These are phyloP conservation scores for Hydrolagus colliei DNA, from an alignment of 2,797 vertebrate genomes.

Conservation along the genomic window DNA sequence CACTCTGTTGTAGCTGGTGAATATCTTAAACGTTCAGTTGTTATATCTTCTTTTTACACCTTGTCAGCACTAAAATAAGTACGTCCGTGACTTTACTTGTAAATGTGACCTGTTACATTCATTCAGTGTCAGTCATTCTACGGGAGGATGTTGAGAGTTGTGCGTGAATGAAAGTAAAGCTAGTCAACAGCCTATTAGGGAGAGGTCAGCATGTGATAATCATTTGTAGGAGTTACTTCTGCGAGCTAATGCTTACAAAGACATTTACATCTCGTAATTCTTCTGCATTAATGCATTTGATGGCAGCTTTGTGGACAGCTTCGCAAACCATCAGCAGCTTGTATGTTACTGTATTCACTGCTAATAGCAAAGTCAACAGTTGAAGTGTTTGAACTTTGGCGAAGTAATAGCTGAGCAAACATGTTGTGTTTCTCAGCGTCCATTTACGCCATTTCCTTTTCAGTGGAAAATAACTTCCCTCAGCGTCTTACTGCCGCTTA, in stretches of 20 bases:
- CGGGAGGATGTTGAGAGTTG: too few species aligned
- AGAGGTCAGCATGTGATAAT: not conserved
- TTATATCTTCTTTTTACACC: too few species aligned
- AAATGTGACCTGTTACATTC: too few species aligned
- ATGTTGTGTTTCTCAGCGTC: constrained; percentile 18
- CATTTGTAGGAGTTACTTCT: not conserved
- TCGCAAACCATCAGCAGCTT: not conserved
- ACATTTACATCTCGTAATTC: not conserved
- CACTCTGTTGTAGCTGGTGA: too few species aligned
- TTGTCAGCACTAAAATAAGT: too few species aligned
- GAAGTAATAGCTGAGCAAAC: constrained; percentile 28
- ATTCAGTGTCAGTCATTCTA: too few species aligned
- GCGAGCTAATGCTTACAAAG: not conserved
- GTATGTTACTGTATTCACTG: constrained; percentile 10
- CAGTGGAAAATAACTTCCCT: constrained; percentile 29
- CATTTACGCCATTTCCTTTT: constrained; percentile 26
- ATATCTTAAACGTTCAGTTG: too few species aligned
- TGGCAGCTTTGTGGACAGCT: not conserved
- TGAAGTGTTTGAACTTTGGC: constrained; percentile 21
- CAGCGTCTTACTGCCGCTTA: constrained; percentile 16
- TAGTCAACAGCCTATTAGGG: not conserved
- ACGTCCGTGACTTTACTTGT: too few species aligned
- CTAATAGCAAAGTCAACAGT: constrained; percentile 32
- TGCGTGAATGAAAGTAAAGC: not conserved
- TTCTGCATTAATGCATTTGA: not conserved